Evolutionary conservation across 2,113 vertebrate genomes (phyloP).

Genomic region (Tenebrosternarchus preto): DNA sequence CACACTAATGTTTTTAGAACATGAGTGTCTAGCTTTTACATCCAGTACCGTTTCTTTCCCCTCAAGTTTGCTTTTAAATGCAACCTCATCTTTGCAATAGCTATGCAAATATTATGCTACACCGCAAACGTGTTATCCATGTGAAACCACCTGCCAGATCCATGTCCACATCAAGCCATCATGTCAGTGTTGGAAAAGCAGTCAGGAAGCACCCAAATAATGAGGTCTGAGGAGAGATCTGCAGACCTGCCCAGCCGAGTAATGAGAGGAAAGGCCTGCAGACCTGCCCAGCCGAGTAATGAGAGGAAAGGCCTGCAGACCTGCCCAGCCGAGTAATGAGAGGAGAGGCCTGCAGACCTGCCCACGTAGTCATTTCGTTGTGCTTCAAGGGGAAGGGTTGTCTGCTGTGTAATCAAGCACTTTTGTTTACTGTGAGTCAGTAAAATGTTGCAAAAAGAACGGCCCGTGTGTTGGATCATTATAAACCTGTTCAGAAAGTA

Average conservation of each 20-base stretch:
- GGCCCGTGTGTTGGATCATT: no score
- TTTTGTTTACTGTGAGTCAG: neutral
- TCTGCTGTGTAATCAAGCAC: neutral
- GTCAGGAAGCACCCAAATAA: neutral
- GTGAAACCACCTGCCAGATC: neutral
- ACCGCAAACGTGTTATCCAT: no score
- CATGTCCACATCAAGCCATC: constrained; percentile 17
- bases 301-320: neutral
- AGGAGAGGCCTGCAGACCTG: neutral
- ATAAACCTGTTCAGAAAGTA: no score
- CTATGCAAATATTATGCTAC: constrained; percentile 37
- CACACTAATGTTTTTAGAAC: no score
- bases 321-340: constrained; percentile 12
- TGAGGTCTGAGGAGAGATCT: no score
- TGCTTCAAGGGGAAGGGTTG: neutral
- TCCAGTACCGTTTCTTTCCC: no score
- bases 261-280: no score
- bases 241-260: no score
- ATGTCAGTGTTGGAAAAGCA: neutral
- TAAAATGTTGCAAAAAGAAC: neutral
- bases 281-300: no score
- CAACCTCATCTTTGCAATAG: constrained; percentile 22
- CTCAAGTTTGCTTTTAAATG: neutral
- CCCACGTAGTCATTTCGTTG: constrained; percentile 3
- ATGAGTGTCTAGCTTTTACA: no score